Evolutionary conservation across 2,888 invertebrate species (phyloP), one percentile per base, ranked within the genome.

Genomic region (Aelia acuminata): DNA sequence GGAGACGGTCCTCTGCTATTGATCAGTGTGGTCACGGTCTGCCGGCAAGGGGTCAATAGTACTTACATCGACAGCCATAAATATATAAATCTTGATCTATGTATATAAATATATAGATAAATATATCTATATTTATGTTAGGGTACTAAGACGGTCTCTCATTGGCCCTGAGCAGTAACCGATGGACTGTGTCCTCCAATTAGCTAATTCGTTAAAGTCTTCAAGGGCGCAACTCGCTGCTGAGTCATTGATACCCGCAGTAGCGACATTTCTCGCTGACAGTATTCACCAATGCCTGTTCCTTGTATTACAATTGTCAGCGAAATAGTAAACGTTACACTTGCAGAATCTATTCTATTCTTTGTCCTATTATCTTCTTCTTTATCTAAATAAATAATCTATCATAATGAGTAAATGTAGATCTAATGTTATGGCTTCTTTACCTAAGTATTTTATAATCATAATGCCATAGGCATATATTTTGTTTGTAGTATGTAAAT

Each of bases 241-340:
- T 80, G 80, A 80, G 80, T 80, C 80, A 80, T 80, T 80, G 80
- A 43, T 43, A 43, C 43, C n/a, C n/a, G 43, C 43, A 47, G 39
- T 47, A 80, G 80, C 80, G 80, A 80, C 63, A 70, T 70, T 70
- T 70, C 63, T 70, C 20, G 63, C 63, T 70, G 63, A 70, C 35
- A 26, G 57, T 57, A 20, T 31, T 7, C 63, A 31, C 3, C 13
- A 63, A 31, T 31, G 63, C 63, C n/a, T 7, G 18, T 63, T 31
- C 3, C 53, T 57, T 57, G 0, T 8, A 70, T 70, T 70, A 70
- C 63, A 70, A 18, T 70, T 20, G 63, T 70, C 63, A 70, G 63
- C 63, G 35, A 70, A 70, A 70, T 31, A 70, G 63, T 70, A 70
- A 70, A 70, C 63, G 31, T 57, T 57, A 57, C 63, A 35, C 35